Base-by-base conservation (phyloP, 2,113 vertebrate species). In the Cromileptes altivelis region DNA sequence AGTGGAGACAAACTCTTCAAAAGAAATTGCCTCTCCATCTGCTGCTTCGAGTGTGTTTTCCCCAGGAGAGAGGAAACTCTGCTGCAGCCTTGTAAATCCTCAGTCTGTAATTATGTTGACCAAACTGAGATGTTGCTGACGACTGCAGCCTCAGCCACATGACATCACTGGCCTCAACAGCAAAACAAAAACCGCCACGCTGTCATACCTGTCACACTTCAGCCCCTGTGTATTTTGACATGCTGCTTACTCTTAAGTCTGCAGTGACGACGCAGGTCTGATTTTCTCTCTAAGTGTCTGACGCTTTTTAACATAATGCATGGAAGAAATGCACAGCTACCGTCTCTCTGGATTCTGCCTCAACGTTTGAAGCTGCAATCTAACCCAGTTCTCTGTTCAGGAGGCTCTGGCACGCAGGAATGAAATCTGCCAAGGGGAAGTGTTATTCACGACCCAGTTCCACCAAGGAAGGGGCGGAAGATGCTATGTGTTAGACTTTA, bases 381-480 rank as follows among this genome's bases (percentile, higher is more conserved):
- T 65, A 84, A 82, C 71, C 72, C 79, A 65, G 68, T 72, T 89
- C 60, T 80, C 18, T 69, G 62, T 84, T 78, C 47, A 69, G 61
- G 15, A 75, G 71, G 58, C 30, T 61, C 30, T 56, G 58, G 18
- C n/a, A 0, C 56, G n/a, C 21, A 15, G 56, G 49, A 50, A 37
- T 14, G 13, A 33, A 33, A 58, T 53, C 58, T 68, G 82, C 89
- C 61, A 6, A 47, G 45, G 75, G 87, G 72, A 75, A 75, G 53
- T 33, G 84, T 88, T 90, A 85, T 87, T 87, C 75, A 81, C 65
- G 67, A 70, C 75, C 75, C 81, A 70, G 85, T 91, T 89, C 47
- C 78, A 77, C 57, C 0, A 27, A 71, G 73, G 52, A 85, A 19
- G 57, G 6, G 18, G 57, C 52, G 8, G 45, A 82, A 52, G 70